Evolutionary conservation across 2,797 vertebrate genomes (phyloP).

Genomic region (Kryptolebias ocellatus): DNA sequence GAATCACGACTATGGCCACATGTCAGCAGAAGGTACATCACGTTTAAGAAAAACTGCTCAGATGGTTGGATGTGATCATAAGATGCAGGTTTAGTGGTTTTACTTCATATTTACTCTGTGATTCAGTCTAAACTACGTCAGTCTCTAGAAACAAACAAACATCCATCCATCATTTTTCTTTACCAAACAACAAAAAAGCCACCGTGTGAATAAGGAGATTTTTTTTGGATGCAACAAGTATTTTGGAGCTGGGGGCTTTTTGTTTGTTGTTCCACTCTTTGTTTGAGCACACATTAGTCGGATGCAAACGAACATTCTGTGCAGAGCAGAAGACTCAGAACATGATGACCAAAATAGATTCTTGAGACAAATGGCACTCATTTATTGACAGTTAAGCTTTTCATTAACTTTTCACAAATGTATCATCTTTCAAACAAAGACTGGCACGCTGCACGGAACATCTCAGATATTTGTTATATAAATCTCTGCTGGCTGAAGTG

Average conservation of each 20-base stretch:
- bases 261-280: background rate
- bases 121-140: background rate
- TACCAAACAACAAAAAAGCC: too few species aligned
- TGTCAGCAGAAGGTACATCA: too few species aligned
- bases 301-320: background rate
- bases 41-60: too few species aligned
- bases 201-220: background rate
- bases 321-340: background rate
- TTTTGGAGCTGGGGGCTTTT: background rate
- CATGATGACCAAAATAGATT: background rate
- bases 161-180: too few species aligned
- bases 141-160: background rate
- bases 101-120: background rate
- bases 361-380: too few species aligned
- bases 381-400: background rate
- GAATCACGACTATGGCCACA: too few species aligned
- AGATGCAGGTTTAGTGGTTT: background rate
- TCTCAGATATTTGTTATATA: background rate
- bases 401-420: background rate
- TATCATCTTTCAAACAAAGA: conserved; percentile 1
- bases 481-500: background rate
- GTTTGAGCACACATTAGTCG: background rate
- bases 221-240: background rate
- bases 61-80: background rate
- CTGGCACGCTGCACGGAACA: background rate